A percentile compares a stretch with the other conserved stretches of the same genome.
Conservation (phyloP, 2,113 vertebrate genomes). For the Orycteropus afer region DNA sequence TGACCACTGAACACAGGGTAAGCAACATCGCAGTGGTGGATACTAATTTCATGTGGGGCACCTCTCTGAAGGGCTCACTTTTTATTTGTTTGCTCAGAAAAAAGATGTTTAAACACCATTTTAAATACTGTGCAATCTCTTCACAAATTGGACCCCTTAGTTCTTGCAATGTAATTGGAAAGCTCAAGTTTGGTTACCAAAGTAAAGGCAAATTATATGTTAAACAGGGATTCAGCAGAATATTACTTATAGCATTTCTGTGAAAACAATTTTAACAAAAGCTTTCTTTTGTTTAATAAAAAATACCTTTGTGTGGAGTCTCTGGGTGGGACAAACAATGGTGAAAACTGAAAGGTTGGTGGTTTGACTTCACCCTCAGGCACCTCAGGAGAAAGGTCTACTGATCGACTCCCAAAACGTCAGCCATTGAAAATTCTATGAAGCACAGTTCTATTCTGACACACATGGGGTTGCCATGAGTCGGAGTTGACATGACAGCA, state of each 20-base stretch:
- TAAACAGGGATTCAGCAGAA: conserved; percentile 8
- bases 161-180: conserved; percentile 26
- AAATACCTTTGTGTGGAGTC: not conserved
- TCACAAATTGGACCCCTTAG: not conserved
- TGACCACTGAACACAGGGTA: not conserved
- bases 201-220: conserved; percentile 1
- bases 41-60: conserved; percentile 14
- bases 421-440: not conserved
- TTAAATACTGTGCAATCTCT: conserved; percentile 3
- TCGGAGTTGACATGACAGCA: not conserved
- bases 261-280: conserved; percentile 7
- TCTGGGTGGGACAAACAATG: not conserved
- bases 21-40: not conserved
- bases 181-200: conserved; percentile 29
- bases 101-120: conserved; percentile 64
- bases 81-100: conserved; percentile 40
- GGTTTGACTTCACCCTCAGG: not conserved
- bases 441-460: not conserved
- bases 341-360: not conserved
- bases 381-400: not conserved
- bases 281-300: conserved; percentile 31
- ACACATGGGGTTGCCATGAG: not conserved
- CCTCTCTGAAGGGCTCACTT: not conserved
- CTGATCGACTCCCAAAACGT: not conserved
- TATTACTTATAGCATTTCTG: not conserved